Evolutionary conservation across 2,888 invertebrate genomes (phyloP), one percentile per base, ranked within the genome.

Genomic region (Heliconius aoede): DNA sequence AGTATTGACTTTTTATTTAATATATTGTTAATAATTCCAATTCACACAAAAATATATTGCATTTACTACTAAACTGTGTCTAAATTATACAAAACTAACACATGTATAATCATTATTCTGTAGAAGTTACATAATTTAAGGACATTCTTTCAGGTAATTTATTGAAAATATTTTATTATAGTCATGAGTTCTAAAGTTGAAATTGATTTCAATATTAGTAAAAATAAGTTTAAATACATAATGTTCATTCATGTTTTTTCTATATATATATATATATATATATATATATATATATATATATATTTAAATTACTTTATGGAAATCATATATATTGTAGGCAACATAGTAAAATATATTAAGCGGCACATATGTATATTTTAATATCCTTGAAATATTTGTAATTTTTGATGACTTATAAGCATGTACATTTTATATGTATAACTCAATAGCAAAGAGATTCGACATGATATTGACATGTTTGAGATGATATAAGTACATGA

Each of bases 81-180:
- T 11, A 46, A 11, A 40, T 68, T 68, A 55, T 55, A 69, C 30
- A 8, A 69, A 36, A 36, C 65, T 36, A 36, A 65, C 24, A 40
- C 65, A 65, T 69, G 55, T 69, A 55, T 69, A 69, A 69, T 69
- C 55, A 30, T 69, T 55, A 69, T n/a, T 55, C 69, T 69, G 15
- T 69, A 24, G 9, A 69, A 51, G 32, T n/a, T 30, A 32, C 55
- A 65, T 32, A 7, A n/a, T 55, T 55, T 32, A 24, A 32, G n/a
- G 13, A 24, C 55, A 55, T 55, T 32, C 24, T 55, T n/a, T 55
- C 32, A 55, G n/a, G n/a, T 24, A 55, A 55, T 30, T 55, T 30
- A 24, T 40, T 13, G 4, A 2, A 15, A n/a, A 13, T 28, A 51
- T n/a, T n/a, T n/a, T n/a, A n/a, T n/a, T n/a, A n/a, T n/a, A 18